Percentiles rank a stretch among this genome's conserved stretches.
Evolutionary conservation across 2,888 invertebrate species (phyloP).

Genomic region (Cheilosia impressa): DNA sequence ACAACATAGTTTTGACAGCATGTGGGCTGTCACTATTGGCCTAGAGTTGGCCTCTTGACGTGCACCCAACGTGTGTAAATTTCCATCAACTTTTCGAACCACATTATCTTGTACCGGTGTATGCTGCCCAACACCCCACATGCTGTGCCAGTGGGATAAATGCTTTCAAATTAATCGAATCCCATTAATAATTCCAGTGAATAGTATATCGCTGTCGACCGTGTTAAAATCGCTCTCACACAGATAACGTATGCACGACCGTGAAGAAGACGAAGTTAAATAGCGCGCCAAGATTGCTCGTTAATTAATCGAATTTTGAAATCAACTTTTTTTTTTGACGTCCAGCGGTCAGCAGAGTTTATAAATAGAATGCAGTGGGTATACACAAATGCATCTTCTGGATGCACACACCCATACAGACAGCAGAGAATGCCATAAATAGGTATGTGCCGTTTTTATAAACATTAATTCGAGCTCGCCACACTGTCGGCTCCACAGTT

Average conservation of each 20-base stretch:
- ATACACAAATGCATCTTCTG: neutral
- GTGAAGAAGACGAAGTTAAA: neutral
- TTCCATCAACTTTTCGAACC: conserved; percentile 58
- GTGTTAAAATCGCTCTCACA: conserved; percentile 6
- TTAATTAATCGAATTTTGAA: conserved; percentile 60
- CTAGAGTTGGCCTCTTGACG: conserved; percentile 23
- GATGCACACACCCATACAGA: neutral
- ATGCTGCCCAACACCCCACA: conserved; percentile 22
- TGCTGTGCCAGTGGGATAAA: conserved; percentile 67
- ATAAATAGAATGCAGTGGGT: conserved; percentile 46
- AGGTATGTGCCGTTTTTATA: conserved; percentile 14
- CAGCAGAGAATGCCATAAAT: conserved; percentile 47
- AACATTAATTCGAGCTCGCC: conserved; percentile 52
- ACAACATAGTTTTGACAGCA: conserved; percentile 59
- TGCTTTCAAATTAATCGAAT: conserved; percentile 70
- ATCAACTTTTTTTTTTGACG: conserved; percentile 30
- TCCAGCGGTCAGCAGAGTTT: conserved; percentile 5
- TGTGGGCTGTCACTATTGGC: conserved; percentile 62
- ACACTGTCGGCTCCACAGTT: conserved; percentile 16
- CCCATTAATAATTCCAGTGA: conserved; percentile 61
- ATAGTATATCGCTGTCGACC: conserved; percentile 18
- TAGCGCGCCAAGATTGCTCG: conserved; percentile 27
- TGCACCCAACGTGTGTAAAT: conserved; percentile 53
- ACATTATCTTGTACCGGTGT: neutral
- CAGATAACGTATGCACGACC: conserved; percentile 11